Conservation (phyloP, 2,113 vertebrate genomes). For the Ornithorhynchus anatinus region DNA sequence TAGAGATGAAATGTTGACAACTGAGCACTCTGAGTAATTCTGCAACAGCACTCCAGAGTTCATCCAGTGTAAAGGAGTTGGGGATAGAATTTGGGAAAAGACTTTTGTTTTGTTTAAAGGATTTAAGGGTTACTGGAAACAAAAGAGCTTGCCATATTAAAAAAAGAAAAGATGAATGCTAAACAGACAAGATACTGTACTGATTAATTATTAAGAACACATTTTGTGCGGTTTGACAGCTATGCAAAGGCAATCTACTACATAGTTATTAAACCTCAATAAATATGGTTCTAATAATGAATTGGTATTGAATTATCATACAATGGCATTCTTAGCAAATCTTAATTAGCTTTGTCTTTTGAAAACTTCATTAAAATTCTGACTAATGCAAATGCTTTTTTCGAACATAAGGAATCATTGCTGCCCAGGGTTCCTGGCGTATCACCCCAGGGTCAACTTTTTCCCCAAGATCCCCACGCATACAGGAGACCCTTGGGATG, state of each 20-base stretch:
- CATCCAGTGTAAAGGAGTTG: not conserved
- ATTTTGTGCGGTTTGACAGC: constrained; percentile 59
- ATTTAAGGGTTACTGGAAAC: constrained; percentile 42
- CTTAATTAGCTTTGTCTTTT: constrained; percentile 58
- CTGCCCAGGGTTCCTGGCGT: not conserved
- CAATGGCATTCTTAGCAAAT: constrained; percentile 59
- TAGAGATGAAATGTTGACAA: constrained; percentile 27
- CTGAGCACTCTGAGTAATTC: constrained; percentile 11
- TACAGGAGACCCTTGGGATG: too few species aligned
- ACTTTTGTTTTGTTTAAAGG: constrained; percentile 3
- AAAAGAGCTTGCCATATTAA: constrained; percentile 40
- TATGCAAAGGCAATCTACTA: constrained; percentile 26
- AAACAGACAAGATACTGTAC: constrained; percentile 19
- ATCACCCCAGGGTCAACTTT: not conserved
- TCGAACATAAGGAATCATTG: not conserved
- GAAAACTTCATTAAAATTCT: constrained; percentile 60
- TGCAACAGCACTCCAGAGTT: constrained; percentile 26
- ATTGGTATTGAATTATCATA: constrained; percentile 45
- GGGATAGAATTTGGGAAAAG: constrained; percentile 5
- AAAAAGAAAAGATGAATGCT: constrained; percentile 32
- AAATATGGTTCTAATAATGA: constrained; percentile 42
- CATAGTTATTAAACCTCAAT: constrained; percentile 46
- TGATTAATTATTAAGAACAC: constrained; percentile 63
- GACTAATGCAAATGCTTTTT: constrained; percentile 25
- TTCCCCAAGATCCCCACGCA: not conserved